Base-by-base conservation (phyloP, 2,797 vertebrate species). In the Chelon labrosus region DNA sequence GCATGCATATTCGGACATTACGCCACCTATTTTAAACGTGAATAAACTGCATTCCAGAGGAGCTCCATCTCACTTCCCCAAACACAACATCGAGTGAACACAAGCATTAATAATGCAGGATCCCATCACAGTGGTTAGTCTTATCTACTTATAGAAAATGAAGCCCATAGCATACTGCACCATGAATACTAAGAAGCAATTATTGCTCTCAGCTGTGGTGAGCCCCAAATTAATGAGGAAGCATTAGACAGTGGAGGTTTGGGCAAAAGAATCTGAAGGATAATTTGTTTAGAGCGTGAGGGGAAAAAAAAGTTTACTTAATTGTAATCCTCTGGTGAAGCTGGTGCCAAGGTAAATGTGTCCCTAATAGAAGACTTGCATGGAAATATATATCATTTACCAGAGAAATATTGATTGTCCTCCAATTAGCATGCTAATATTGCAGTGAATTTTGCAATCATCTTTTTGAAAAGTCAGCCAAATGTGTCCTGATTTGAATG, bases 171-270 rank as follows among this genome's bases (percentile, higher is more conserved):
- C 87, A 81, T 83, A 60, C 72, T 76, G 73, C 73, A 88, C 65
- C 88, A 85, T 84, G 83, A 89, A 87, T 91, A 79, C 86, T 92
- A 94, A 95, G 90, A 94, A 91, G 87, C 67, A 77, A 77, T 92
- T 93, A 94, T 81, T 91, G 82, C 84, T 88, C 89, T 91, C 89
- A 94, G 95, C 93, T 94, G 93, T 77, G 71, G 75, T 85, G 74
- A 86, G 88, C 80, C 85, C 91, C 79, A 93, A 94, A 95, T 93
- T 93, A 93, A 93, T 82, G 89, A 88, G 92, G 58, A 73, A 79
- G 79, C 37, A 68, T 54, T 51, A 87, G 79, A 83, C 66, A 67
- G 68, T 22, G 3, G 68, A 49, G 70, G 61, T 84, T 83, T 81
- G 72, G 83, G 65, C 9, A 41, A 63, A 80, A 62, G 65, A 78